phyloP scores from a whole-genome alignment of 2,797 vertebrate genomes.

The Aeoliscus strigatus region DNA sequence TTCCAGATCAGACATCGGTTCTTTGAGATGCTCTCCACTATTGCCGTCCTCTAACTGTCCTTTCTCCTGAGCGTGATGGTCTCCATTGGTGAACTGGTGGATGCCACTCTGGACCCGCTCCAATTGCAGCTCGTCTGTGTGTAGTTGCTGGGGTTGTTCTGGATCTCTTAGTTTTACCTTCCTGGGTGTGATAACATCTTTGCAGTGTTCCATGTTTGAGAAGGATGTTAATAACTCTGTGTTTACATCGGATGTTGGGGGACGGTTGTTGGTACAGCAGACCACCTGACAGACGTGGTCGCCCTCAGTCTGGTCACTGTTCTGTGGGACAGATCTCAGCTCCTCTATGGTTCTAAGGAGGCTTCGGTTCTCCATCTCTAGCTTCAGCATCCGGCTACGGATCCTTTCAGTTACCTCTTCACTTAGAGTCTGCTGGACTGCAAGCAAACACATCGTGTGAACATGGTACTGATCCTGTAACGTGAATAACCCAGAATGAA shows the following conservation, averaged over 20 bases:
- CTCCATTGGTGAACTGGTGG: constrained; percentile 67
- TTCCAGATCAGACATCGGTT: constrained; percentile 81
- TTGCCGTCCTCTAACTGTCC: constrained; percentile 75
- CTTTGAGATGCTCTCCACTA: constrained; percentile 53
- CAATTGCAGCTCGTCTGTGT: constrained; percentile 69
- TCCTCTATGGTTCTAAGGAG: constrained; percentile 85
- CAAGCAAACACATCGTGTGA: constrained; percentile 28
- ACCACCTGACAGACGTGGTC: constrained; percentile 7
- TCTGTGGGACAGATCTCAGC: constrained; percentile 72
- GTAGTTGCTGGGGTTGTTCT: constrained; percentile 64
- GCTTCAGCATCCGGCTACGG: constrained; percentile 83
- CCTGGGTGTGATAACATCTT: background rate
- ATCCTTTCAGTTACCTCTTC: constrained; percentile 88
- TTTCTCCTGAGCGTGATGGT: constrained; percentile 79
- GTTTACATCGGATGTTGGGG: constrained; percentile 14
- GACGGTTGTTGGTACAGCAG: constrained; percentile 10
- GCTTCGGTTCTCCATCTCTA: constrained; percentile 92
- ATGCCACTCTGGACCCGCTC: constrained; percentile 67
- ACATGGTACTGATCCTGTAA: no score
- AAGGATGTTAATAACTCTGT: constrained; percentile 10
- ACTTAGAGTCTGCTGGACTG: constrained; percentile 85
- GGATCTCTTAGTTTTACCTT: constrained; percentile 18
- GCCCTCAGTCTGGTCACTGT: background rate
- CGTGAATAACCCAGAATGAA: no score
- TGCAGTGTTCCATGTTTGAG: constrained; percentile 5